Conservation (phyloP, 2,113 vertebrate species). For the Ageneiosus marmoratus region DNA sequence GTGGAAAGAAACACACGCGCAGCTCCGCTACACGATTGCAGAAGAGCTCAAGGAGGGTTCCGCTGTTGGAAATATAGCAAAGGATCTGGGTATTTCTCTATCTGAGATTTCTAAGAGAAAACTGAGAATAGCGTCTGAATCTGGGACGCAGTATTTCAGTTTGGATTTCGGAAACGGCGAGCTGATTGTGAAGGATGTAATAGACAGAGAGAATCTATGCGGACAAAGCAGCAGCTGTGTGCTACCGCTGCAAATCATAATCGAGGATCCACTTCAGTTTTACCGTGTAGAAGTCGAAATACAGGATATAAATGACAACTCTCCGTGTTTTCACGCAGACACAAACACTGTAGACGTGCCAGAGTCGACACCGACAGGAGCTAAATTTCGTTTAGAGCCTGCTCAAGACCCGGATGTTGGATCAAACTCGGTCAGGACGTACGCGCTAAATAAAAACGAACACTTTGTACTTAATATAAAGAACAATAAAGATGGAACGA, state of each 20-base stretch:
- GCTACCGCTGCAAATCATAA: constrained; percentile 63
- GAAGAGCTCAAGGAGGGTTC: constrained; percentile 70
- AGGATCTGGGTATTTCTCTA: constrained; percentile 74
- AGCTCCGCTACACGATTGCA: constrained; percentile 71
- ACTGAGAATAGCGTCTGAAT: constrained; percentile 73
- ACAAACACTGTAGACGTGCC: constrained; percentile 67
- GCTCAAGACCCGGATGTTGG: constrained; percentile 62
- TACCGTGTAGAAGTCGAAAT: constrained; percentile 72
- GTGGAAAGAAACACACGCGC: constrained; percentile 60
- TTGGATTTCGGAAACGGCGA: constrained; percentile 63
- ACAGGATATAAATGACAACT: constrained; percentile 72
- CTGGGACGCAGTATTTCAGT: constrained; percentile 74
- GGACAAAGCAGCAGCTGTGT: constrained; percentile 57
- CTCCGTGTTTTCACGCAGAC: constrained; percentile 67
- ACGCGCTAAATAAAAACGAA: constrained; percentile 56
- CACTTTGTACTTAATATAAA: constrained; percentile 59
- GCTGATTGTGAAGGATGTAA: constrained; percentile 57
- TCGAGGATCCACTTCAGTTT: constrained; percentile 63
- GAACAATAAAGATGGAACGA: constrained; percentile 58
- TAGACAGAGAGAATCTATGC: constrained; percentile 66
- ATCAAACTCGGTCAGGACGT: constrained; percentile 57
- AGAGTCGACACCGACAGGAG: constrained; percentile 66
- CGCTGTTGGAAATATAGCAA: constrained; percentile 71
- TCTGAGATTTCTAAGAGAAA: constrained; percentile 74
- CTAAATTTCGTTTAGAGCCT: constrained; percentile 59